Evolutionary conservation across 2,113 vertebrate genomes (phyloP).

Genomic region (Hippocampus comes): DNA sequence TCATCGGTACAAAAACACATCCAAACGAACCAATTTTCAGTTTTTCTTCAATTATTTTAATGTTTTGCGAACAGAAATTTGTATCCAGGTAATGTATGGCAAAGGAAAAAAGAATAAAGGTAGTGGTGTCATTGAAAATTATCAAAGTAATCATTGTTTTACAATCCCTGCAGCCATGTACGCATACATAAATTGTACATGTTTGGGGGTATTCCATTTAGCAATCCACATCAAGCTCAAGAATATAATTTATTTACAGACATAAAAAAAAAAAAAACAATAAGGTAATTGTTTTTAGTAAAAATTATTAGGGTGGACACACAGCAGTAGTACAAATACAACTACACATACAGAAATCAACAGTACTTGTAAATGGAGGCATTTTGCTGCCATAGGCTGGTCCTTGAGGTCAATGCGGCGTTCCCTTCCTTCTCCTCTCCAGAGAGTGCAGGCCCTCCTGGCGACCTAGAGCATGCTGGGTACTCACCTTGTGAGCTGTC

Average conservation of each 20-base stretch:
- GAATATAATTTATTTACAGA: slow-evolving; percentile 46
- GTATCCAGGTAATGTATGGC: not conserved
- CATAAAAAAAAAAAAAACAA: slow-evolving; percentile 23
- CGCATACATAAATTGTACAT: slow-evolving; percentile 36
- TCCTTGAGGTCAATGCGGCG: slow-evolving; percentile 67
- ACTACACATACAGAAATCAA: not conserved
- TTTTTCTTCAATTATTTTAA: not conserved
- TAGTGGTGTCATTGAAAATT: slow-evolving; percentile 6
- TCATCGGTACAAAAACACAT: not conserved
- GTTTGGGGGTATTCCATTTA: not conserved
- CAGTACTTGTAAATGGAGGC: not conserved
- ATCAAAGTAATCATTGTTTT: slow-evolving; percentile 41
- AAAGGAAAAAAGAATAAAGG: not conserved
- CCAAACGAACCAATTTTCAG: not conserved
- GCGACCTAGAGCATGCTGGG: slow-evolving; percentile 79
- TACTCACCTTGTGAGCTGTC: slow-evolving; percentile 83
- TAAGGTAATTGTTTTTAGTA: not conserved
- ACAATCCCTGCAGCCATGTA: slow-evolving; percentile 22
- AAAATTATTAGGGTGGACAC: not conserved
- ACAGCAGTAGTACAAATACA: not conserved
- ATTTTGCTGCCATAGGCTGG: not conserved
- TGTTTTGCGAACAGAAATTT: no score
- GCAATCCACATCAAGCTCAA: slow-evolving; percentile 26
- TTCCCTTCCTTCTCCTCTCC: slow-evolving; percentile 76
- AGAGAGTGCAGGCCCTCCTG: slow-evolving; percentile 83